Evolutionary conservation across 2,797 vertebrate genomes (phyloP).

Genomic region (Anas flavirostris): DNA sequence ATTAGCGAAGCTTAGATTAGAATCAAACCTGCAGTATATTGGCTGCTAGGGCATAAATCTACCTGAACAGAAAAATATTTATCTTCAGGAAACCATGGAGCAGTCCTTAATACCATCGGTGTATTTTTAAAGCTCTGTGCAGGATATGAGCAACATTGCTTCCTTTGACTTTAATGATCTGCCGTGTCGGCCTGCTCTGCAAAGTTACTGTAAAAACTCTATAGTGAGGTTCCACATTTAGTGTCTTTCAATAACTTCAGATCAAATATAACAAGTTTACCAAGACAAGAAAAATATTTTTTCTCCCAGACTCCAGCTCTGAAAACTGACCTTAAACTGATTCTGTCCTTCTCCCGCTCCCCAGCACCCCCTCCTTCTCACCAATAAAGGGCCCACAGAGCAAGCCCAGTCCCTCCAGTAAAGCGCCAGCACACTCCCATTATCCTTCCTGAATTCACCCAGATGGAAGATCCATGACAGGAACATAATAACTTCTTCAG

Average conservation of each 20-base stretch:
- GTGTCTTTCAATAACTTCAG: not conserved
- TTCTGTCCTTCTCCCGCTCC: not conserved
- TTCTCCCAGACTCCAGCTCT: not conserved
- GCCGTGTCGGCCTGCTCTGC: not conserved
- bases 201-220: not conserved
- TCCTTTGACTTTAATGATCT: not conserved
- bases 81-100: slow-evolving; percentile 8
- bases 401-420: not conserved
- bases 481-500: not conserved
- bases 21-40: not conserved
- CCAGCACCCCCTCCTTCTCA: not conserved
- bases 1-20: not conserved
- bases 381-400: not conserved
- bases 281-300: not conserved
- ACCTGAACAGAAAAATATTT: slow-evolving; percentile 47
- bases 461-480: not conserved
- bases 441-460: not conserved
- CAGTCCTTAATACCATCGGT: not conserved
- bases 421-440: not conserved
- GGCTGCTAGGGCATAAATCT: not conserved
- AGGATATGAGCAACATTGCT: slow-evolving; percentile 17
- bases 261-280: not conserved
- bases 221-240: not conserved
- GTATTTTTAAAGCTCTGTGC: slow-evolving; percentile 23
- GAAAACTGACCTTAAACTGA: not conserved